Evolutionary conservation across 1,140 invertebrate genomes (phyloP), one percentile per base, ranked within the genome.

Genomic region (Saxidomus purpurata): DNA sequence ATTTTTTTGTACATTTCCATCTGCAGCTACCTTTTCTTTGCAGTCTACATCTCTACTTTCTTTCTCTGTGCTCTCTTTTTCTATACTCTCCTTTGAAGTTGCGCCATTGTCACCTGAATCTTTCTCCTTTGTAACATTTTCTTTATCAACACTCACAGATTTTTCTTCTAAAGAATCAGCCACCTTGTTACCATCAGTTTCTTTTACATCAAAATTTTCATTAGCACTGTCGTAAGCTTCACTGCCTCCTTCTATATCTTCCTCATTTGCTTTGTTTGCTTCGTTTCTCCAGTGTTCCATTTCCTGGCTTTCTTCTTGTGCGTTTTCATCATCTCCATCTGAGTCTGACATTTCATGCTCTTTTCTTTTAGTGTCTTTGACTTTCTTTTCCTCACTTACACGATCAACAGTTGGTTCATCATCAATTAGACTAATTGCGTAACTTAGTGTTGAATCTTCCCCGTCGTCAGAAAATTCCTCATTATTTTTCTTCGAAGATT

Each of bases 271-370:
- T 67, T 61, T 31, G 3, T 36, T 31, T 38, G 4, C 19, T 67
- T 80, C 77, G 1, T 71, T 55, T 3, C 55, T 76, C 76, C 52
- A 67, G 49, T 85, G 38, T 49, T 38, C 38, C 81, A 85, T 85
- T 67, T 90, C 74, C 22, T 85, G 74, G 31, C 79, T 85, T 79
- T 90, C 79, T 6, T 82, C 63, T 36, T 67, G 74, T 25, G 34
- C 25, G 11, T 38, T 22, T 38, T n/a, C 55, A 47, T 34, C 25
- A n/a, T 79, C 47, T 61, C 11, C 47, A 40, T 83, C 80, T 19
- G 63, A 49, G 67, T 89, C 87, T 28, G 80, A 89, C 31, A 76
- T 47, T 76, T 89, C 79, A 61, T 84, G 81, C 17, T 83, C 81
- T 49, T 84, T 89, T 49, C 38, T 61, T 28, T 4, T 0, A 17